Conservation (phyloP, 2,113 vertebrate species). For the Pyxicephalus adspersus region DNA sequence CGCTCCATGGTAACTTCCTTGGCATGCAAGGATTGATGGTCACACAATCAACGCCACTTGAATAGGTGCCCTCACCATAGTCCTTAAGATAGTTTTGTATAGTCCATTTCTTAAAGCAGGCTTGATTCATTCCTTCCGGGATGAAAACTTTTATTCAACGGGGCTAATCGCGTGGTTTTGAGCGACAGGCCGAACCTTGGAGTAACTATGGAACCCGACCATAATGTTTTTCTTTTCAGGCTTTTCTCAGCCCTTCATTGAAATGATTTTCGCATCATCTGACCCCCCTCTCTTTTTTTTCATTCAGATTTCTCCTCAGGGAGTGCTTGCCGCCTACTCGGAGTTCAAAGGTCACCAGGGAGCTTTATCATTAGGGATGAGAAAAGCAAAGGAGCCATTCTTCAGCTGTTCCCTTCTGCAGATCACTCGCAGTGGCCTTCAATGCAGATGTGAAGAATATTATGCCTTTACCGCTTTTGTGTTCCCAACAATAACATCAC, state of each 20-base stretch:
- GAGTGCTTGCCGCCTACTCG: constrained; percentile 44
- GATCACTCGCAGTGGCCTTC: constrained; percentile 27
- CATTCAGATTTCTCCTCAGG: constrained; percentile 41
- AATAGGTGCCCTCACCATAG: background rate
- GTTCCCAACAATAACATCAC: background rate
- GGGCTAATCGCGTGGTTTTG: constrained; percentile 46
- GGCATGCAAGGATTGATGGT: background rate
- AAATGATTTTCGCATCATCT: constrained; percentile 50
- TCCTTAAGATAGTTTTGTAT: constrained; percentile 2
- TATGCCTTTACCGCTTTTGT: background rate
- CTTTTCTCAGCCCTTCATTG: constrained; percentile 39
- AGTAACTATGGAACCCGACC: constrained; percentile 7
- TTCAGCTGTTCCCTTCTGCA: constrained; percentile 16
- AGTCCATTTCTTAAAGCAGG: constrained; percentile 28
- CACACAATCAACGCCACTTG: background rate
- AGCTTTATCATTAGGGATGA: constrained; percentile 31
- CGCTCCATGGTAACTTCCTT: too few relatives aligned
- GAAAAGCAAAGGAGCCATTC: constrained; percentile 24
- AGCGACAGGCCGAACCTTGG: constrained; percentile 9
- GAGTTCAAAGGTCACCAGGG: constrained; percentile 41
- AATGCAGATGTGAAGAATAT: constrained; percentile 22
- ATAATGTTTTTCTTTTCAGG: constrained; percentile 50
- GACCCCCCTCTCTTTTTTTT: constrained; percentile 19
- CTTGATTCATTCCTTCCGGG: constrained; percentile 44
- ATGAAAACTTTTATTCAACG: constrained; percentile 47